Base-by-base conservation (phyloP, 2,888 invertebrate species). In the Lacanobia wlatinum region DNA sequence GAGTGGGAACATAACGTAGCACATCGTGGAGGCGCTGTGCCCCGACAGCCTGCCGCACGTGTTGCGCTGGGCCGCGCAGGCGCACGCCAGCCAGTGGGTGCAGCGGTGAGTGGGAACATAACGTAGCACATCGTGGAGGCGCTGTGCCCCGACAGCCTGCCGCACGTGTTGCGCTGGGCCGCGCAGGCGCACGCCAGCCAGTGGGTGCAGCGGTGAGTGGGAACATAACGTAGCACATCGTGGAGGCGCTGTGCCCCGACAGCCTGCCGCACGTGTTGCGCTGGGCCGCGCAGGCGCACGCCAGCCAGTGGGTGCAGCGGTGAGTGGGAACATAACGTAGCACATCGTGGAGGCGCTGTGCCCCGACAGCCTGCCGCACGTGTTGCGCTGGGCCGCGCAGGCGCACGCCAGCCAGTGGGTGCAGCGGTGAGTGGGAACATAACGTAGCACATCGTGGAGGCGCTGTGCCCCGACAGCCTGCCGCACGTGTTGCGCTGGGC, bases 401-500 rank as follows among this genome's bases (percentile, higher is more conserved):
- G 97, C 99, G 0, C 98, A 99, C 92, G 99, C 99, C 68, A 98
- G 98, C 18, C 97, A 97, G 53, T 99, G 99, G 99, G 98, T 99
- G 60, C 98, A 98, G 89, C 94, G 97, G 88, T 93, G 16, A 28
- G 55, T 14, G 21, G 28, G n/a, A n/a, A n/a, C n/a, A n/a, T n/a
- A n/a, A n/a, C n/a, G n/a, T n/a, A n/a, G n/a, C n/a, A n/a, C 82
- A 98, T 99, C 14, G 93, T 98, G 74, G 98, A 98, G 90, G 98
- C 98, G 94, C 96, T 99, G 80, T 97, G 97, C 1, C 94, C 98
- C 80, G 99, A 99, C 81, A 98, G 98, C 58, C 95, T 99, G 86
- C 98, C 98, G 61, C 97, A 97, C 78, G 98, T 99, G 78, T 97
- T 99, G 82, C 97, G 97, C 91, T 99, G 99, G 99, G 98, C 98